Base-by-base conservation (phyloP, 2,888 invertebrate species). In the Podotricha telesiphe region DNA sequence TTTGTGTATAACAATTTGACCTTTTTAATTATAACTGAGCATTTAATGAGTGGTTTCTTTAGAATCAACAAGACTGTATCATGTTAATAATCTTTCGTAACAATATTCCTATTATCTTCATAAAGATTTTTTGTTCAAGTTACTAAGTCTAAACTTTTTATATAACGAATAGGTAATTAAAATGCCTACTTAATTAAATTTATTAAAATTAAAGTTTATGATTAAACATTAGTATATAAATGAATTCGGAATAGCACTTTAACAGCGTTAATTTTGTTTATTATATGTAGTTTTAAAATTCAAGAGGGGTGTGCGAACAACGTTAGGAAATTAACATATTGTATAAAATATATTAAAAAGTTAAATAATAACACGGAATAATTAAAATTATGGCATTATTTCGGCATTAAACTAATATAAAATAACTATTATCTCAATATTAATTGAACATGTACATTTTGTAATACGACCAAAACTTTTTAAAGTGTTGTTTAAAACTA, bases 161-260 rank as follows among this genome's bases (percentile, higher is more conserved):
- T 53, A 53, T 19, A 55, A 37, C 17, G 17, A 55, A 55, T 10
- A 55, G 11, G 3, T 55, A 55, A 55, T 34, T 45, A 20, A 59
- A 59, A 45, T 59, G 22, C n/a, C 22, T 59, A 11, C 7, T 45
- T 45, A 59, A 59, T 59, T 45, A 59, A 17, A 8, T n/a, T 28
- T n/a, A n/a, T n/a, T n/a, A n/a, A n/a, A n/a, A n/a, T n/a, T n/a
- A n/a, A n/a, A n/a, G n/a, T n/a, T n/a, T 20, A 55, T 59, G 1
- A 22, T 28, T 45, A 59, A 22, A 45, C n/a, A 59, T 59, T 45
- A 17, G 28, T 22, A 45, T 28, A 59, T 45, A 10, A 2, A 10
- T 50, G 1, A 42, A 50, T 22, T 50, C 50, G 8, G 48, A 17
- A 50, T 50, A 28, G 6, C 6, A 28, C 28, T 28, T 22, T 20